These are phyloP conservation scores for Drosophila peninsularis DNA, from an alignment of 2,888 invertebrate species.

Conservation along the genomic window DNA sequence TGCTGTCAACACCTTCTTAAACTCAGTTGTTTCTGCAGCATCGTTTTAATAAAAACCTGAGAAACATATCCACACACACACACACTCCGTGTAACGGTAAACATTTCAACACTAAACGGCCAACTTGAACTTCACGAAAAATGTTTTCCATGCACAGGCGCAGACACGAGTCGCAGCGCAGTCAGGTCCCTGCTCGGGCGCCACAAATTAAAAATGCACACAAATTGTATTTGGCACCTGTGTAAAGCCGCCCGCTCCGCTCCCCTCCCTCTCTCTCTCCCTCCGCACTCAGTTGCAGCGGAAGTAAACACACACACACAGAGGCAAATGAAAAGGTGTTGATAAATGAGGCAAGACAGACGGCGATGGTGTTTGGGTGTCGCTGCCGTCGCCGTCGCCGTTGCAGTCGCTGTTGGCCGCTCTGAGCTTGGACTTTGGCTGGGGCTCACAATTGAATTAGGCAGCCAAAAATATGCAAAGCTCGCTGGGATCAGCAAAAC, in stretches of 20 bases:
- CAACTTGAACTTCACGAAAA: slow-evolving; percentile 64
- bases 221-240: slow-evolving; percentile 80
- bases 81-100: slow-evolving; percentile 31
- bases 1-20: slow-evolving; percentile 4
- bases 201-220: slow-evolving; percentile 79
- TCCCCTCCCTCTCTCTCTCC: slow-evolving; percentile 10
- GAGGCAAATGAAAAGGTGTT: slow-evolving; percentile 67
- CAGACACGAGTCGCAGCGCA: slow-evolving; percentile 38
- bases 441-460: slow-evolving; percentile 73
- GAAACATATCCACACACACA: slow-evolving; percentile 17
- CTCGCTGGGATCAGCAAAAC: slow-evolving; percentile 57
- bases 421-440: slow-evolving; percentile 33
- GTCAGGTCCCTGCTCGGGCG: slow-evolving; percentile 33
- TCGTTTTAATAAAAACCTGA: slow-evolving; percentile 25
- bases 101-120: slow-evolving; percentile 57
- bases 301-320: slow-evolving; percentile 53
- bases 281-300: slow-evolving; percentile 26
- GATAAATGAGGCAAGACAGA: slow-evolving; percentile 63
- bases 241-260: slow-evolving; percentile 18
- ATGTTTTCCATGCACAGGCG: slow-evolving; percentile 30
- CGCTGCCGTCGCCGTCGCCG: not conserved
- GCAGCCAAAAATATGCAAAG: slow-evolving; percentile 67
- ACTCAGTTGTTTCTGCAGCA: slow-evolving; percentile 33
- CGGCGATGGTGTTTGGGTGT: slow-evolving; percentile 11
- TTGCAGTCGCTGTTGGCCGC: slow-evolving; percentile 2